A percentile compares a stretch with the other conserved stretches of the same genome.
Conservation (phyloP, 23 tunicate species). For the Pegea sp. region DNA sequence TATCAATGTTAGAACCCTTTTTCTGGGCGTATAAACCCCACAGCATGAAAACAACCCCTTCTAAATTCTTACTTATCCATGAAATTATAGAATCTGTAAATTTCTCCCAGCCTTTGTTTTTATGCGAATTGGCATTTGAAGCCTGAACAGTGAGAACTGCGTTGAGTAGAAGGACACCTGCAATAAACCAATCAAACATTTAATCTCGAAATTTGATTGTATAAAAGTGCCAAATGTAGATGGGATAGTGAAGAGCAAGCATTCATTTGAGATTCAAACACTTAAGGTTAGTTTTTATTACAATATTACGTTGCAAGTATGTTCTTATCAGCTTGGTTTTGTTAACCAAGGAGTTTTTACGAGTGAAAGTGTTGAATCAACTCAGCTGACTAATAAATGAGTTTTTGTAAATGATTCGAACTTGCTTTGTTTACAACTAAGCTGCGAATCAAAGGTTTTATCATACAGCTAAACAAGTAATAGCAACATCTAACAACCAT, state of each 20-base stretch:
- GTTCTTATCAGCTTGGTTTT: no score
- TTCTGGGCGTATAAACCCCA: conserved; percentile 95
- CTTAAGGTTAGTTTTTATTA: not conserved
- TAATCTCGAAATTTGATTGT: not conserved
- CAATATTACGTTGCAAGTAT: not conserved
- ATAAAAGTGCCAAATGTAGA: not conserved
- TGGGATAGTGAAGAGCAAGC: not conserved
- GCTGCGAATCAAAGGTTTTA: no score
- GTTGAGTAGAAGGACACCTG: conserved; percentile 89
- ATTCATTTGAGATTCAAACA: not conserved
- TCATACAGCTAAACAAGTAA: no score
- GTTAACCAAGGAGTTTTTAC: no score
- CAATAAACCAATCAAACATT: no score
- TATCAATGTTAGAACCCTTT: conserved; percentile 54
- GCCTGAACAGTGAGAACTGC: conserved; percentile 91
- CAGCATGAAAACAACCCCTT: conserved; percentile 73
- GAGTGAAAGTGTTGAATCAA: no score
- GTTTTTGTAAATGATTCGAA: no score
- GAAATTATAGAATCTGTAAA: conserved; percentile 77
- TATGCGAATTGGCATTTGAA: conserved; percentile 80
- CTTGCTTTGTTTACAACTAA: no score
- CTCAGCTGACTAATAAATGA: no score
- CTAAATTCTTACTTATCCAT: conserved; percentile 25
- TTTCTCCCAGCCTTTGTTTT: conserved; percentile 96
- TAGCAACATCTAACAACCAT: no score